Evolutionary conservation across 2,797 vertebrate species (phyloP).

Genomic region (Sebastes itinus): DNA sequence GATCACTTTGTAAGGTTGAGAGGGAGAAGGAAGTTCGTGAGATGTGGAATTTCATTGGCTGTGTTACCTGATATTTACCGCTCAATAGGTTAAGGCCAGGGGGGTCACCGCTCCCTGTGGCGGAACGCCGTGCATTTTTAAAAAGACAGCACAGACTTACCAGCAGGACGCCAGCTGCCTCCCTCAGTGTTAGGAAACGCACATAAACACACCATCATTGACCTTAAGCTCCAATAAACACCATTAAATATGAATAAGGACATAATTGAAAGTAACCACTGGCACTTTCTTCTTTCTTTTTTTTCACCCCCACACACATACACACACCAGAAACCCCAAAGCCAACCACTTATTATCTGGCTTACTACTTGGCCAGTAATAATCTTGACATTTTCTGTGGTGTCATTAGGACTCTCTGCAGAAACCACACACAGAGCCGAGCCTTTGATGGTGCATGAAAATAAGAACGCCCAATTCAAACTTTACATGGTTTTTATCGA

Average conservation of each 20-base stretch:
- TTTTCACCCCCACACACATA: slow-evolving; percentile 5
- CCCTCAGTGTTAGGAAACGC: slow-evolving; percentile 70
- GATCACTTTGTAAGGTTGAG: slow-evolving; percentile 30
- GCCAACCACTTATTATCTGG: slow-evolving; percentile 27
- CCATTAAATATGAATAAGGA: slow-evolving; percentile 88
- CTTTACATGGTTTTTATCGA: slow-evolving; percentile 23
- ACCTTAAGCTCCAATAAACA: slow-evolving; percentile 86
- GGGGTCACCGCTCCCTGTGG: slow-evolving; percentile 76
- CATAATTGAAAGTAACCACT: slow-evolving; percentile 85
- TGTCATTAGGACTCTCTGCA: slow-evolving; percentile 37
- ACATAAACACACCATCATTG: slow-evolving; percentile 76
- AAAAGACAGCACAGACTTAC: slow-evolving; percentile 77
- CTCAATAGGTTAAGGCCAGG: slow-evolving; percentile 81
- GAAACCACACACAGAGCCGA: slow-evolving; percentile 19
- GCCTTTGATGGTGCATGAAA: slow-evolving; percentile 26
- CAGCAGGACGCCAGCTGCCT: slow-evolving; percentile 73
- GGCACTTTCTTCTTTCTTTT: slow-evolving; percentile 62
- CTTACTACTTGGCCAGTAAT: slow-evolving; percentile 41
- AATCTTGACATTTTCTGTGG: slow-evolving; percentile 66
- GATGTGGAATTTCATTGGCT: slow-evolving; percentile 65
- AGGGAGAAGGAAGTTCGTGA: slow-evolving; percentile 18
- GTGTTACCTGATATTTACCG: slow-evolving; percentile 82
- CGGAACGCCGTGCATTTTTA: slow-evolving; percentile 80
- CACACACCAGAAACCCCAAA: slow-evolving; percentile 30
- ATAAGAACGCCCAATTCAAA: slow-evolving; percentile 4